Conservation (phyloP, 2,797 vertebrate genomes). For the Momotus momota region DNA sequence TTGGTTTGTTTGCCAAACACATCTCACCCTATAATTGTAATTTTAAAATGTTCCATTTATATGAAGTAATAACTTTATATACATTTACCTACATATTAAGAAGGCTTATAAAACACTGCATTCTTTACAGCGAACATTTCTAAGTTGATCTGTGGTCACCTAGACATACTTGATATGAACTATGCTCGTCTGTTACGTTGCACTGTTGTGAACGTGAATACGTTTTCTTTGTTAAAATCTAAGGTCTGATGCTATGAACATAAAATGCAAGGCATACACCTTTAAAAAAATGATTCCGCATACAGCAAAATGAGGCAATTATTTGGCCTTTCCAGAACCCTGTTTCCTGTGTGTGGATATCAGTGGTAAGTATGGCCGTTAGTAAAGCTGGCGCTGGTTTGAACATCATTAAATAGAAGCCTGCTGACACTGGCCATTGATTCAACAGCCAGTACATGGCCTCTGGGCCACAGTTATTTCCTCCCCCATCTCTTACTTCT, state of each 20-base stretch:
- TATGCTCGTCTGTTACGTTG: background rate
- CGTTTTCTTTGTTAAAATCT: slow-evolving; percentile 39
- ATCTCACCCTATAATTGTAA: background rate
- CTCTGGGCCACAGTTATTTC: slow-evolving; percentile 30
- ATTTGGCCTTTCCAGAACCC: slow-evolving; percentile 67
- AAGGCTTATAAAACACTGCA: background rate
- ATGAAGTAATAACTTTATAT: background rate
- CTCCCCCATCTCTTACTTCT: slow-evolving; percentile 61
- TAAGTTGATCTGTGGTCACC: background rate
- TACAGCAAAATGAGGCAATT: slow-evolving; percentile 77
- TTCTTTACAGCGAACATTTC: background rate
- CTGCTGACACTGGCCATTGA: slow-evolving; percentile 82
- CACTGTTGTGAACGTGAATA: background rate
- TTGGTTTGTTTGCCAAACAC: background rate
- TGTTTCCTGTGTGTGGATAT: slow-evolving; percentile 34
- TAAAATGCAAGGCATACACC: slow-evolving; percentile 40
- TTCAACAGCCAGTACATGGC: slow-evolving; percentile 70
- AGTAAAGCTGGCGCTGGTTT: slow-evolving; percentile 64
- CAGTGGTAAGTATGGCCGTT: slow-evolving; percentile 69
- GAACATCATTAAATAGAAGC: slow-evolving; percentile 81
- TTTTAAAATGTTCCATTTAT: background rate
- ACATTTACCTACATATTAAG: background rate
- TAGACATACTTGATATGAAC: background rate
- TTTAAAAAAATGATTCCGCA: slow-evolving; percentile 14
- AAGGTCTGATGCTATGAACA: slow-evolving; percentile 32